These are phyloP conservation scores for Halcyon smyrnensis DNA, from an alignment of 2,797 vertebrate species.

Conservation along the genomic window DNA sequence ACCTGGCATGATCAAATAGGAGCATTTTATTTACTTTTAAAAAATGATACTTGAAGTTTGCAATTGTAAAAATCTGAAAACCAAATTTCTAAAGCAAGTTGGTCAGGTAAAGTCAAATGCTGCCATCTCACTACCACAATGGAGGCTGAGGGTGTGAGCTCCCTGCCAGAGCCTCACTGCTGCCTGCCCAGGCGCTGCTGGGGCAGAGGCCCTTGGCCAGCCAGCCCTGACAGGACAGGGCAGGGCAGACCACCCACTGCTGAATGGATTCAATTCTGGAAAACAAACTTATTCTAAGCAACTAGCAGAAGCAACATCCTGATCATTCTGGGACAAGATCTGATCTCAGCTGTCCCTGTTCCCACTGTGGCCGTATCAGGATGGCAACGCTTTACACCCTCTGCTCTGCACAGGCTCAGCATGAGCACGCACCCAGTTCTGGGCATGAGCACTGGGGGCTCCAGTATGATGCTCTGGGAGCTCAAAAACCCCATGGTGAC, in stretches of 20 bases:
- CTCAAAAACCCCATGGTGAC: background rate
- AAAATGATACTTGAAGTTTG: background rate
- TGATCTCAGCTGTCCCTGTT: background rate
- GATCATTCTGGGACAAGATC: background rate
- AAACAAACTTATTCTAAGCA: background rate
- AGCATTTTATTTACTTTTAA: background rate
- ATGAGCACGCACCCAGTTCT: fast-evolving
- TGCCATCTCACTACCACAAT: fast-evolving
- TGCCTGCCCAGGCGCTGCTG: background rate
- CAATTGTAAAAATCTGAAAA: background rate
- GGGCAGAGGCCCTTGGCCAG: background rate
- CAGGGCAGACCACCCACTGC: background rate
- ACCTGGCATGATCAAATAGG: background rate
- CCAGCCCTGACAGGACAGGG: background rate
- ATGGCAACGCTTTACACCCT: background rate
- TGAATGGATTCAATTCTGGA: background rate
- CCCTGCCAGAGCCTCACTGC: background rate
- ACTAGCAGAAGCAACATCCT: background rate
- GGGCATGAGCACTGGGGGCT: fast-evolving
- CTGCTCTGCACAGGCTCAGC: background rate
- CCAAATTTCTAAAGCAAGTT: background rate
- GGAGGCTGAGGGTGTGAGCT: background rate
- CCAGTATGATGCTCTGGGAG: fast-evolving
- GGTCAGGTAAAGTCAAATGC: background rate
- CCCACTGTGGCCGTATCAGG: background rate